Conservation (phyloP, 1,140 invertebrate genomes). For the Steinernema khuongi region DNA sequence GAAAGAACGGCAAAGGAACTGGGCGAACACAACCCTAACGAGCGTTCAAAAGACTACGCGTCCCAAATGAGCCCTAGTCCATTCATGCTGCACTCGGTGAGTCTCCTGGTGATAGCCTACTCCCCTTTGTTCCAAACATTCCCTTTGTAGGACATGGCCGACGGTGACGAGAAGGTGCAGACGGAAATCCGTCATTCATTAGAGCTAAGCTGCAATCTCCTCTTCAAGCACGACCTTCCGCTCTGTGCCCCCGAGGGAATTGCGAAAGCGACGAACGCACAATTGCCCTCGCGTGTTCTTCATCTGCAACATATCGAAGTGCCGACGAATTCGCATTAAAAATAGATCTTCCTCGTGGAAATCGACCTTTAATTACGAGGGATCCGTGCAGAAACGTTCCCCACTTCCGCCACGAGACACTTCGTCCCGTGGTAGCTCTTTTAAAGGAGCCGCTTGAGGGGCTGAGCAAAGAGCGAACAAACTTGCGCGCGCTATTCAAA, state of each 20-base stretch:
- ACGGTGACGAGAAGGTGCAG: background rate
- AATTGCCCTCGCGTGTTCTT: background rate
- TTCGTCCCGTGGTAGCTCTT: background rate
- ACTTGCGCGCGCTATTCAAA: background rate
- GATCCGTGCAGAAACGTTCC: background rate
- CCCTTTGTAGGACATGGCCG: background rate
- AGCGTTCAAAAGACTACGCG: conserved; percentile 7
- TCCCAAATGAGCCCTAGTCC: background rate
- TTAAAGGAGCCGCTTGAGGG: background rate
- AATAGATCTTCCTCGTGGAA: background rate
- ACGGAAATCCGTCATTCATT: background rate
- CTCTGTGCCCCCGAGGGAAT: background rate
- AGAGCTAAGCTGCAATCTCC: background rate
- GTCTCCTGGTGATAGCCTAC: background rate
- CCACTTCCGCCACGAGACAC: background rate
- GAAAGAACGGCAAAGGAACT: background rate
- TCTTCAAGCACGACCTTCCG: no score
- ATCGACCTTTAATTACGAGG: background rate
- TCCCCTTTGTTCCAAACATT: background rate
- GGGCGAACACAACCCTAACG: conserved; percentile 6
- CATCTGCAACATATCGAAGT: background rate
- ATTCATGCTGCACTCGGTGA: background rate
- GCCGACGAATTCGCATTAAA: background rate
- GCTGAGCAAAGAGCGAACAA: no score
- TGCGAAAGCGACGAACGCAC: background rate